These are phyloP conservation scores for Eueides isabella DNA, from an alignment of 1,140 invertebrate species.

Conservation along the genomic window DNA sequence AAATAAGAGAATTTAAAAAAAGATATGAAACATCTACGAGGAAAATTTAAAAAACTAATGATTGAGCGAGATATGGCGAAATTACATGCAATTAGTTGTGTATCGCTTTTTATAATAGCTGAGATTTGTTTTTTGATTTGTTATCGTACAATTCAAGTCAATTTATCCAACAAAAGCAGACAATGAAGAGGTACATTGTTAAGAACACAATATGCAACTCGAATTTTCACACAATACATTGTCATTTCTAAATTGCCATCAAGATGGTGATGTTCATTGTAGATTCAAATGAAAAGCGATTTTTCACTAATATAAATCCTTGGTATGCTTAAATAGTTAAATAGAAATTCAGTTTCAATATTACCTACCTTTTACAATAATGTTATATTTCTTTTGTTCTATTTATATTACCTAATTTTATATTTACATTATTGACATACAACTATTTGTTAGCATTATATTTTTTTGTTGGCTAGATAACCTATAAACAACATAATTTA, in stretches of 20 bases:
- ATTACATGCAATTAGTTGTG: neutral
- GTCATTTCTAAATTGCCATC: neutral
- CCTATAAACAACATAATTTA: too few relatives aligned
- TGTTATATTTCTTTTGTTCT: neutral
- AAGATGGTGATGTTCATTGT: neutral
- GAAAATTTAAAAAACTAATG: too few relatives aligned
- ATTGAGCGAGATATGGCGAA: neutral
- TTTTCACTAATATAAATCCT: neutral
- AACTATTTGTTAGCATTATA: too few relatives aligned
- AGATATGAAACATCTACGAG: neutral
- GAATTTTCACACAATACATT: neutral
- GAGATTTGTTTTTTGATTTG: too few relatives aligned
- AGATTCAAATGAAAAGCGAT: neutral
- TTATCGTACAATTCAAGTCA: neutral
- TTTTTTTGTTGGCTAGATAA: too few relatives aligned
- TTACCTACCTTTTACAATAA: neutral
- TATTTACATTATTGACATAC: too few relatives aligned
- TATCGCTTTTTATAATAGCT: neutral
- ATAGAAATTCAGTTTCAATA: neutral
- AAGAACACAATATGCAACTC: neutral
- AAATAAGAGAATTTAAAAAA: neutral
- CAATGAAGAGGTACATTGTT: neutral
- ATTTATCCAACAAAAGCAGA: neutral
- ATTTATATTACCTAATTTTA: too few relatives aligned
- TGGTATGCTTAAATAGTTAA: neutral